A percentile compares a stretch with the other conserved stretches of the same genome.
These are phyloP conservation scores for Eleutherodactylus coqui DNA, from an alignment of 2,797 vertebrate genomes.

Conservation along the genomic window DNA sequence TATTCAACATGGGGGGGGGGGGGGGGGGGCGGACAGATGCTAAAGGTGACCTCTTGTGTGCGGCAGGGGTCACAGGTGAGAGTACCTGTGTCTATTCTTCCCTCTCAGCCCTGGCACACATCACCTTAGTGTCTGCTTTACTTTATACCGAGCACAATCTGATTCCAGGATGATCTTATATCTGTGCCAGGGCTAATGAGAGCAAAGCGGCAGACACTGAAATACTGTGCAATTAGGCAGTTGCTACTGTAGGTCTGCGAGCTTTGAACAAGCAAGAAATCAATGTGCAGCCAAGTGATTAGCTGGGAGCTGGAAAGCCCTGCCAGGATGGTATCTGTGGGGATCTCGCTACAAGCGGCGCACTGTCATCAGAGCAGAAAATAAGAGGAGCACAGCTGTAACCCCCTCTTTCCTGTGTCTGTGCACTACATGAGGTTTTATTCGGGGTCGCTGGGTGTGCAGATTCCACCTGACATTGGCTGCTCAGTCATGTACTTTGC, in stretches of 20 bases:
- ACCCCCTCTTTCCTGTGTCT: not conserved
- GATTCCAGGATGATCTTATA: slow-evolving; percentile 37
- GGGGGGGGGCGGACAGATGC: rapidly evolving
- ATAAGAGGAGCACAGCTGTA: slow-evolving; percentile 32
- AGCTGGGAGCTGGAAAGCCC: slow-evolving; percentile 35
- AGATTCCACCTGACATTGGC: too few species aligned
- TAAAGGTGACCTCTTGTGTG: not conserved
- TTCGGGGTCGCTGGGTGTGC: not conserved
- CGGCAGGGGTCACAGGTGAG: not conserved
- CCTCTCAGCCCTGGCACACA: not conserved
- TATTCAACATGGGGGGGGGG: not conserved
- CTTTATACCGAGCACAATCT: not conserved
- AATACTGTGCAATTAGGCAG: slow-evolving; percentile 59
- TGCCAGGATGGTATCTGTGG: slow-evolving; percentile 52
- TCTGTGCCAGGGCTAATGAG: slow-evolving; percentile 51
- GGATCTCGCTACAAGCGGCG: slow-evolving; percentile 19
- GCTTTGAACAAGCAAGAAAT: slow-evolving; percentile 54
- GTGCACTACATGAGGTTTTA: not conserved
- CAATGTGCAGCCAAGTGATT: slow-evolving; percentile 63
- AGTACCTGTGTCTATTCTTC: not conserved
- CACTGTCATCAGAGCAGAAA: slow-evolving; percentile 28
- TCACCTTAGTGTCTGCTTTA: not conserved
- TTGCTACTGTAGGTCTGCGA: slow-evolving; percentile 56
- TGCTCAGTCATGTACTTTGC: not conserved
- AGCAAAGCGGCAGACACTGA: slow-evolving; percentile 47